Evolutionary conservation across 2,888 invertebrate genomes (phyloP), one percentile per base, ranked within the genome.

Genomic region (Polymixis lichenea): DNA sequence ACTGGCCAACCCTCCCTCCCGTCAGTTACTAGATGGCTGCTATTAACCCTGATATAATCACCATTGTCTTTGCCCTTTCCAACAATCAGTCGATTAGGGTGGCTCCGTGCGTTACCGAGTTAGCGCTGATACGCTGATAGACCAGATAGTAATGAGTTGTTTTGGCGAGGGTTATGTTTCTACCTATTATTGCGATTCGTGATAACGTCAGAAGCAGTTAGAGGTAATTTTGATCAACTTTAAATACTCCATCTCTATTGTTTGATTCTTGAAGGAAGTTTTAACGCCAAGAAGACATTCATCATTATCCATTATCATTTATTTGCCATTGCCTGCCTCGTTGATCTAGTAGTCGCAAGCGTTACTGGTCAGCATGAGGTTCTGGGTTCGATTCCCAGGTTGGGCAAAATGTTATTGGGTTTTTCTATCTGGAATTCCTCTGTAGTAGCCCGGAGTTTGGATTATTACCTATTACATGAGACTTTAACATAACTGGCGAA

Each of bases 51-150:
- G 95, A 95, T 95, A 93, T 91, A 91, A 96, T 96, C 95, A 88
- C 92, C 88, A 94, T 96, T 95, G 96, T 96, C 95, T 96, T 95
- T 95, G 94, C 91, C 91, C 93, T 93, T 95, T 95, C 95, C 94
- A 95, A 95, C 93, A 95, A 94, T 94, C 93, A 92, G 69, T 62
- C 81, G 82, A 80, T 85, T 85, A 77, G 87, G 86, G 87, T 82
- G 78, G 86, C 64, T 78, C 51, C 78, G 74, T 78, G 70, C 64
- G 78, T 86, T 79, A 79, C 75, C 62, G 64, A 72, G 77, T 74
- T 72, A 66, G 55, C 46, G 66, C 58, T 76, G 85, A 82, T 83
- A 72, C 56, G 13, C 74, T 51, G 82, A 83, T 83, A 51, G 51
- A 55, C 11, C 43, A 53, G 78, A 69, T 80, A 82, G 58, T 77